These are phyloP conservation scores for Cricetomys ansorgei DNA, from an alignment of 2,113 vertebrate species.

Conservation along the genomic window DNA sequence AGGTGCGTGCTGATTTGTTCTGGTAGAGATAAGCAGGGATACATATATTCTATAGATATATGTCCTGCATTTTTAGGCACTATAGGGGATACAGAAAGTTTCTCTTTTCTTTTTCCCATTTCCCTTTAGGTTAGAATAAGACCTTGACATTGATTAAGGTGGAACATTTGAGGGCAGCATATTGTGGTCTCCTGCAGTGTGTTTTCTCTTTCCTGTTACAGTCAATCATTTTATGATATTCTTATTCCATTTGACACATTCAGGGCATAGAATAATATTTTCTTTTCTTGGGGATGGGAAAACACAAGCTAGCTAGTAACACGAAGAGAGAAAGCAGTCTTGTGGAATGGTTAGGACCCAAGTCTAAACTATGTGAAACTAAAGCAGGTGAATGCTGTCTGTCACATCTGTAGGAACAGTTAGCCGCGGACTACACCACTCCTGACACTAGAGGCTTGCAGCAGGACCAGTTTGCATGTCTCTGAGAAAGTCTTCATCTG, in stretches of 20 bases:
- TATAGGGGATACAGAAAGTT: not conserved
- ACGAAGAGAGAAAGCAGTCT: not conserved
- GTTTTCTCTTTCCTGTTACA: not conserved
- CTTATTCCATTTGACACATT: not conserved
- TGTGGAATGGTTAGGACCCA: not conserved
- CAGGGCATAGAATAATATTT: not conserved
- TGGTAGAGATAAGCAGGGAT: too few relatives aligned
- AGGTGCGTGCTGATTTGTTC: not conserved
- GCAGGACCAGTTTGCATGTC: not conserved
- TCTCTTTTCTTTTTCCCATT: not conserved
- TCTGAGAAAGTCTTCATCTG: not conserved
- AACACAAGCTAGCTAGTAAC: not conserved
- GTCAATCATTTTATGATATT: not conserved
- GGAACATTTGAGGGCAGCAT: not conserved
- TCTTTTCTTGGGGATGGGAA: not conserved
- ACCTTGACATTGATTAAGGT: not conserved
- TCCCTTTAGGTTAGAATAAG: not conserved
- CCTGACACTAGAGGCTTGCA: not conserved
- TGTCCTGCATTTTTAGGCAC: not conserved
- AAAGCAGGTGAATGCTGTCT: not conserved
- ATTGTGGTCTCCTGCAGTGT: not conserved
- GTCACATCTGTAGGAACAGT: not conserved
- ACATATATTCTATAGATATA: not conserved
- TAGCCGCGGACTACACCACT: not conserved
- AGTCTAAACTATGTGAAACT: not conserved